Base-by-base conservation (phyloP, 2,797 vertebrate genomes). In the Danionella dracula region DNA sequence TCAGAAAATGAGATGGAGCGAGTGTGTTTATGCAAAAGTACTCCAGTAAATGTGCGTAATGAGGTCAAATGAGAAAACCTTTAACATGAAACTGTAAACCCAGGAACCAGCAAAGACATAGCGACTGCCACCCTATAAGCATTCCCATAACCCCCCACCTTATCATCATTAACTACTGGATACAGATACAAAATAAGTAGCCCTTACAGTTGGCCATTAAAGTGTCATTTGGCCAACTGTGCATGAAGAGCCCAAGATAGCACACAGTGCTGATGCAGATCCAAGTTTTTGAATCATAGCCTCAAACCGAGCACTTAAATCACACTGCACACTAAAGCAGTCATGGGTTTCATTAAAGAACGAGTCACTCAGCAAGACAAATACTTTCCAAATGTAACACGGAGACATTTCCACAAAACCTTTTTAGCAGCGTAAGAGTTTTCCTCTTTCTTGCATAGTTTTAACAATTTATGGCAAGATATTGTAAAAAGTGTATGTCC, bases 311-410 rank as follows among this genome's bases (percentile, higher is more conserved):
- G 80, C 82, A 79, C 83, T 87, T 91, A 91, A 91, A 90, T 91
- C 88, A 90, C 85, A 87, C 83, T 85, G 84, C 82, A 80, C 86
- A 84, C 81, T 85, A 87, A 86, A 86, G 85, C 88, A 87, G 84
- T 82, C 87, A 89, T 85, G 88, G 86, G 86, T 90, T 91, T 90
- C 87, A 90, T 90, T 90, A 90, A 85, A 85, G 73, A 75, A 76
- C 84, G 82, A 88, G 84, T 82, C 84, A 84, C 81, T 86, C 79
- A 78, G 85, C 85, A 85, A 81, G 82, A 88, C 83, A 88, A 87
- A 87, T 85, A 84, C 82, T 84, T 84, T 83, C 81, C 80, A 85
- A 88, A 87, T 78, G 74, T 80, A 82, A 82, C 83, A 82, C 67
- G 83, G 49, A 81, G 86, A 87, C 68, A 58, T 46, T 57, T 72